Conservation (phyloP, 1,140 invertebrate genomes). For the Zaprionus vittiger region DNA sequence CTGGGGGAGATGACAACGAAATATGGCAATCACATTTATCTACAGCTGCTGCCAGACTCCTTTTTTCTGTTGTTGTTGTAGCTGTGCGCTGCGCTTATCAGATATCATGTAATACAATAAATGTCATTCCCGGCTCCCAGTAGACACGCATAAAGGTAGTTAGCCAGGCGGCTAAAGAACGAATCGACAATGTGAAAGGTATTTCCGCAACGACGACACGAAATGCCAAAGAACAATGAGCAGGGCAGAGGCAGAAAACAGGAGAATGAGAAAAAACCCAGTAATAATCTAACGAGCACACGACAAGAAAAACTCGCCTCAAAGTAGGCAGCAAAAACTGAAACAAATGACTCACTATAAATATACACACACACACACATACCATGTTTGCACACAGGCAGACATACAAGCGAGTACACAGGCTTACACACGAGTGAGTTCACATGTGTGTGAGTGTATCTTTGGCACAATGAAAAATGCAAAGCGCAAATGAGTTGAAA, state of each 20-base stretch:
- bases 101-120: conserved; percentile 69
- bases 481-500: conserved; percentile 82
- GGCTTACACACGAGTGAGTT: not conserved
- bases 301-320: conserved; percentile 26
- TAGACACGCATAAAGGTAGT: conserved; percentile 75
- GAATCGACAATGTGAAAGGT: conserved; percentile 57
- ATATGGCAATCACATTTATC: conserved; percentile 68
- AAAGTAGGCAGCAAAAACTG: conserved; percentile 56
- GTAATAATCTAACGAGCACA: conserved; percentile 65
- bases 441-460: conserved; percentile 15
- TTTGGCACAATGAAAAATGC: conserved; percentile 77
- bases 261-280: conserved; percentile 39
- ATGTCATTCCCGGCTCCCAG: conserved; percentile 48
- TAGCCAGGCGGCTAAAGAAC: conserved; percentile 56
- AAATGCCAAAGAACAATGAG: conserved; percentile 59
- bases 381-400: not conserved
- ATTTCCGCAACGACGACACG: conserved; percentile 64
- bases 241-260: not conserved
- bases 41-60: conserved; percentile 17
- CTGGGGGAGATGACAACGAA: conserved; percentile 29
- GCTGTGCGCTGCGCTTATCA: conserved; percentile 63
- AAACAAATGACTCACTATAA: conserved; percentile 80
- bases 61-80: not conserved
- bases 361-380: conserved; percentile 49
- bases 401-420: not conserved